Evolutionary conservation across 2,888 invertebrate genomes (phyloP).

Genomic region (Callyntrura sp.): DNA sequence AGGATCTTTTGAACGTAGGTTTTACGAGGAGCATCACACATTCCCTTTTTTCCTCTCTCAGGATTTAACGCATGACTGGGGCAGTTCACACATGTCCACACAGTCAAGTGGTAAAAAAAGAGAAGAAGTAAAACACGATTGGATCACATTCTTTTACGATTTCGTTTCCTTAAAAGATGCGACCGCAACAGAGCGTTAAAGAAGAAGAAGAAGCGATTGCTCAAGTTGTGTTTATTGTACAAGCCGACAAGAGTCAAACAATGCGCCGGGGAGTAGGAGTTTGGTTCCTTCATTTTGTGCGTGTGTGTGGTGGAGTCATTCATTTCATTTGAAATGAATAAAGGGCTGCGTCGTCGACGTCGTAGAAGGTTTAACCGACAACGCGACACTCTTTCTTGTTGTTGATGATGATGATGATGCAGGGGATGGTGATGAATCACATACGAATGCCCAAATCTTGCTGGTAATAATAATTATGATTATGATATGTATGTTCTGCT

Average conservation of each 20-base stretch:
- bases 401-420: too few species aligned
- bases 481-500: neutral
- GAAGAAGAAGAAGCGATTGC: constrained; percentile 16
- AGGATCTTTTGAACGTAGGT: neutral
- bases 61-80: too few species aligned
- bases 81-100: neutral
- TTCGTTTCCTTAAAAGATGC: constrained; percentile 57
- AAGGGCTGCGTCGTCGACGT: neutral
- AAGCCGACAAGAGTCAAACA: constrained; percentile 12
- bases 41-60: too few species aligned
- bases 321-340: neutral
- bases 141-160: constrained; percentile 35
- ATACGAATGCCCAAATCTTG: neutral
- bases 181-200: neutral
- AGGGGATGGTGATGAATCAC: constrained; percentile 1
- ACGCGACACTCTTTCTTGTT: neutral
- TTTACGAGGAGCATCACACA: neutral
- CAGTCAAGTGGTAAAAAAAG: too few species aligned
- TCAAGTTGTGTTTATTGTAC: constrained; percentile 13
- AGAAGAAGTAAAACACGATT: constrained; percentile 52
- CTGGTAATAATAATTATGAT: neutral
- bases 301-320: neutral
- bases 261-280: neutral
- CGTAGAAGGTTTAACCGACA: constrained; percentile 15
- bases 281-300: neutral